A percentile compares a stretch with the other conserved stretches of the same genome.
phyloP scores from a whole-genome alignment of 2,113 vertebrate species.

The Rhineura floridana region DNA sequence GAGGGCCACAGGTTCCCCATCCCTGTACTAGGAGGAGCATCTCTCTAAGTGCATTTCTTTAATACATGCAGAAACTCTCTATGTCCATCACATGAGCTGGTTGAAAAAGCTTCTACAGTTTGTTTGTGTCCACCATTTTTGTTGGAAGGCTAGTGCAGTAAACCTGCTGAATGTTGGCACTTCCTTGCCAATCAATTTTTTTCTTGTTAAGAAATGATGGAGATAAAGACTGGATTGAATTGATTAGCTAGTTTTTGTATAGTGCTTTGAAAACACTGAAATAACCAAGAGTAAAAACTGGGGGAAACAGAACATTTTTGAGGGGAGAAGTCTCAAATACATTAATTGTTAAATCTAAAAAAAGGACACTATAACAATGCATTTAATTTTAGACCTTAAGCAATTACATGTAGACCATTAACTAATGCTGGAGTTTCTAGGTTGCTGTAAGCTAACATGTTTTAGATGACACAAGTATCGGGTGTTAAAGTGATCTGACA shows the following conservation, averaged over 20 bases:
- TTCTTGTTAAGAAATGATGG: not conserved
- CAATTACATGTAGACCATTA: not conserved
- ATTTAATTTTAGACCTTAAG: not conserved
- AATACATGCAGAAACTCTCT: not conserved
- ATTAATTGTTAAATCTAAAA: not conserved
- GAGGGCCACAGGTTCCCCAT: no score
- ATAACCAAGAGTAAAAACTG: not conserved
- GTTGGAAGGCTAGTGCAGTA: not conserved
- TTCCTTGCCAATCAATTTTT: not conserved
- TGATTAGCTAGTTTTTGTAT: slow-evolving; percentile 6
- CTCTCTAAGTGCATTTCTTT: not conserved
- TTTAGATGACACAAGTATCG: not conserved
- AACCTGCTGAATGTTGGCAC: not conserved
- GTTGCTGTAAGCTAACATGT: not conserved
- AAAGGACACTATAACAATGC: not conserved
- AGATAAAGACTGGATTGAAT: not conserved
- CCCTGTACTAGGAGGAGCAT: not conserved
- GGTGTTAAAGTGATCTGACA: not conserved
- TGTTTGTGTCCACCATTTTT: not conserved
- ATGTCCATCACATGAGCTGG: not conserved
- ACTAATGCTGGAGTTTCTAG: no score
- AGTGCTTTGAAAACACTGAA: not conserved
- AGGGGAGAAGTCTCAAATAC: not conserved
- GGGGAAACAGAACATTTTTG: not conserved
- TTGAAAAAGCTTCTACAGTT: not conserved